phyloP scores from a whole-genome alignment of 2,797 vertebrate genomes.

The Pangasius macronema region DNA sequence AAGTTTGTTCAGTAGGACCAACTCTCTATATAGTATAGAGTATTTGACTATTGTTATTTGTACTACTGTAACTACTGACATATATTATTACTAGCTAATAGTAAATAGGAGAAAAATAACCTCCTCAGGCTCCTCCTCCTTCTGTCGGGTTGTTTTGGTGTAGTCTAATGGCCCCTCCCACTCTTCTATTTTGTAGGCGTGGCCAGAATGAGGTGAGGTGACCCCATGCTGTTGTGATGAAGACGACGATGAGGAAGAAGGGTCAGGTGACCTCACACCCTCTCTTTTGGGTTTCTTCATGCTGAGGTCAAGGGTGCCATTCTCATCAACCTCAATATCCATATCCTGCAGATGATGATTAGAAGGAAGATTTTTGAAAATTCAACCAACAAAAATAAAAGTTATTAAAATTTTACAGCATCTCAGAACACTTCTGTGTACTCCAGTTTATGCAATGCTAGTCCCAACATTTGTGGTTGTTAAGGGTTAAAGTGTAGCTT shows the following conservation, averaged over 20 bases:
- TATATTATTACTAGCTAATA: not conserved
- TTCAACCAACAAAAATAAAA: not conserved
- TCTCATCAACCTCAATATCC: constrained; percentile 97
- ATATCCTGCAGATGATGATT: constrained; percentile 72
- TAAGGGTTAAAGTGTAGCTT: not conserved
- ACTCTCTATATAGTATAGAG: not conserved
- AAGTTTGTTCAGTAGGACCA: not conserved
- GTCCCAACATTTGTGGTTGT: not conserved
- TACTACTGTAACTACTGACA: not conserved
- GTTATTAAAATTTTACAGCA: not conserved
- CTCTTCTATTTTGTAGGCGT: constrained; percentile 84
- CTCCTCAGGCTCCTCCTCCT: constrained; percentile 88
- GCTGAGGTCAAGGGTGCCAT: constrained; percentile 95
- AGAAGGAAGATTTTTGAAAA: not conserved
- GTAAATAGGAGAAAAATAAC: constrained; percentile 57
- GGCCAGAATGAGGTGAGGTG: constrained; percentile 84
- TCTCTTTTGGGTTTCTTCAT: constrained; percentile 93
- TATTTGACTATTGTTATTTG: not conserved
- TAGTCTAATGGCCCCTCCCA: constrained; percentile 97
- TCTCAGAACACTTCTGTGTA: not conserved
- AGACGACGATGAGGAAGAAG: constrained; percentile 74
- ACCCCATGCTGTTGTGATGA: constrained; percentile 73
- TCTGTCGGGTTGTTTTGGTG: constrained; percentile 86
- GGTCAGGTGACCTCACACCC: constrained; percentile 82
- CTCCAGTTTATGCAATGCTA: not conserved